These are phyloP conservation scores for Tenthredo distinguenda DNA, from an alignment of 2,888 invertebrate species.

Conservation along the genomic window DNA sequence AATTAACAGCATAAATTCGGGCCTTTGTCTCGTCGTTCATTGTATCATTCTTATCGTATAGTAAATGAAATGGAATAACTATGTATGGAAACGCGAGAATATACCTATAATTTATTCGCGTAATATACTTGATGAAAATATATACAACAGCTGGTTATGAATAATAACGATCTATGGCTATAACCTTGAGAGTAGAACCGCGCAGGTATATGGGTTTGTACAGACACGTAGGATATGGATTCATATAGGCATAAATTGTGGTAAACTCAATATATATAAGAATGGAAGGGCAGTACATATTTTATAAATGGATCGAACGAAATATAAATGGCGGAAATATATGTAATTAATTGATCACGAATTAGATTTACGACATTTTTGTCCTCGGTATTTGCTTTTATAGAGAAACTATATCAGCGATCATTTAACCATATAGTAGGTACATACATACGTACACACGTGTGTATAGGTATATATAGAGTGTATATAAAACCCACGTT, in stretches of 20 bases:
- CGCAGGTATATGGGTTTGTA: not conserved
- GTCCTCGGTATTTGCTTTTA: conserved; percentile 18
- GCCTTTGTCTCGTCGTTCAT: not conserved
- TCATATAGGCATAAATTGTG: not conserved
- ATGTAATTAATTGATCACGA: not conserved
- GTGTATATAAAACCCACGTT: not conserved
- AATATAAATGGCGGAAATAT: not conserved
- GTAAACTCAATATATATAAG: not conserved
- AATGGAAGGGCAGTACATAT: not conserved
- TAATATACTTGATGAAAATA: conserved; percentile 13
- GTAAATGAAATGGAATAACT: not conserved
- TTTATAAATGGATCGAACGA: not conserved
- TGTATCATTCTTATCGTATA: not conserved
- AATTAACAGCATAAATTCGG: not conserved
- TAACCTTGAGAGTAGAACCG: not conserved
- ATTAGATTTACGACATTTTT: conserved; percentile 24
- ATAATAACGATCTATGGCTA: conserved; percentile 12
- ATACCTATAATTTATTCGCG: not conserved
- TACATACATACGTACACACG: too few species aligned
- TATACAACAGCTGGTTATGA: conserved; percentile 1
- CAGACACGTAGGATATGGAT: not conserved
- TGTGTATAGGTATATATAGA: too few species aligned
- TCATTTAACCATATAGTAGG: not conserved
- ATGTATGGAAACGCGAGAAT: not conserved
- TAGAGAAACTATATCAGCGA: not conserved